These are phyloP conservation scores for Phyto melanocephala DNA, from an alignment of 2,888 invertebrate species.

Conservation along the genomic window DNA sequence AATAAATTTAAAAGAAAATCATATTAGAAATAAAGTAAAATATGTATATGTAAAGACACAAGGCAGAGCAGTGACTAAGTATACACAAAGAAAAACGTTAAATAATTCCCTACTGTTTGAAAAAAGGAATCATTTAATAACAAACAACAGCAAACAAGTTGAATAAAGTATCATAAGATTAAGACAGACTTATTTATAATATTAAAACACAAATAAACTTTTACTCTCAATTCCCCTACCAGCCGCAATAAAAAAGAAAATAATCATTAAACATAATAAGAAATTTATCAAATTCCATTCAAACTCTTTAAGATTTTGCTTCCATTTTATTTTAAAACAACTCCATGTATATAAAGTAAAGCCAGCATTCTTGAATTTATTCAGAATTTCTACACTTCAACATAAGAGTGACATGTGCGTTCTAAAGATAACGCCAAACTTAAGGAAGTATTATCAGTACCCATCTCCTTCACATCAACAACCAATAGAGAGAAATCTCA, in stretches of 20 bases:
- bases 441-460: background rate
- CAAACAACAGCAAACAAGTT: slow-evolving; percentile 4
- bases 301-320: slow-evolving; percentile 28
- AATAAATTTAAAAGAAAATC: background rate
- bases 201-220: slow-evolving; percentile 26
- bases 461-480: background rate
- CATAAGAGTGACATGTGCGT: slow-evolving; percentile 39
- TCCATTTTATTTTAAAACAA: background rate
- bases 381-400: slow-evolving; percentile 2
- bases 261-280: slow-evolving; percentile 44
- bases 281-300: slow-evolving; percentile 46
- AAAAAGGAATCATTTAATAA: background rate
- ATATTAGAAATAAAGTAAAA: background rate
- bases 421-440: slow-evolving; percentile 48
- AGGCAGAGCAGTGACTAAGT: no score
- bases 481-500: background rate
- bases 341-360: slow-evolving; percentile 5
- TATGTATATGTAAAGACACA: slow-evolving; percentile 3
- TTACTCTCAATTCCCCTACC: background rate
- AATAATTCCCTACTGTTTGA: background rate
- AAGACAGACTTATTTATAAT: slow-evolving; percentile 33
- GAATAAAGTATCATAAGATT: slow-evolving; percentile 30
- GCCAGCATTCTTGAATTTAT: background rate
- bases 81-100: background rate
- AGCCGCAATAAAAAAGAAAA: background rate